Evolutionary conservation across 2,113 vertebrate species (phyloP).

Genomic region (Chlamydotis undulata): DNA sequence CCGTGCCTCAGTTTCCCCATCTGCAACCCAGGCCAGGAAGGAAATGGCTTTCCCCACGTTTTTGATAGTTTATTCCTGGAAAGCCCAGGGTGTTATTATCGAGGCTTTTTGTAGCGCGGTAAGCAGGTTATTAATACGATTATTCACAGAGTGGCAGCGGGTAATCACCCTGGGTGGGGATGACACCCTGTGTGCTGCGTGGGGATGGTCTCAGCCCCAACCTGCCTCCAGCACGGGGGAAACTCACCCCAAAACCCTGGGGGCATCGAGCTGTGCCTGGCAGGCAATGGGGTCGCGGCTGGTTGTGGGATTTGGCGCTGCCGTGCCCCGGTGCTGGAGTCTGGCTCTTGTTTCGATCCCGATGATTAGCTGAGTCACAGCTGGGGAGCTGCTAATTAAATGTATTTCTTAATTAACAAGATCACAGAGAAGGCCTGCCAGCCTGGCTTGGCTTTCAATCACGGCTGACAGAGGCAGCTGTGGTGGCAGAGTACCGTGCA

Average conservation of each 20-base stretch:
- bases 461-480: slow-evolving; percentile 62
- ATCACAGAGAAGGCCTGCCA: slow-evolving; percentile 62
- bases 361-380: slow-evolving; percentile 73
- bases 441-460: slow-evolving; percentile 52
- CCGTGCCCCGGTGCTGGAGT: not conserved
- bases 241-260: not conserved
- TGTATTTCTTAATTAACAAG: slow-evolving; percentile 75
- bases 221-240: not conserved
- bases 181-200: not conserved
- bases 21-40: not conserved
- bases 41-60: not conserved
- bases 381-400: slow-evolving; percentile 75
- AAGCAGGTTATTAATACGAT: slow-evolving; percentile 32
- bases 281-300: fast-evolving
- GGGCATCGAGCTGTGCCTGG: not conserved
- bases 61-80: slow-evolving; percentile 36
- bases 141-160: not conserved
- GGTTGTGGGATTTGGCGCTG: not conserved
- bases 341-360: slow-evolving; percentile 26
- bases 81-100: slow-evolving; percentile 39
- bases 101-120: slow-evolving; percentile 14
- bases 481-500: not conserved
- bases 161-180: not conserved
- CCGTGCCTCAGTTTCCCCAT: slow-evolving; percentile 58
- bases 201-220: not conserved